Evolutionary conservation across 2,888 invertebrate genomes (phyloP).

Genomic region (Megalurothrips usitatus): DNA sequence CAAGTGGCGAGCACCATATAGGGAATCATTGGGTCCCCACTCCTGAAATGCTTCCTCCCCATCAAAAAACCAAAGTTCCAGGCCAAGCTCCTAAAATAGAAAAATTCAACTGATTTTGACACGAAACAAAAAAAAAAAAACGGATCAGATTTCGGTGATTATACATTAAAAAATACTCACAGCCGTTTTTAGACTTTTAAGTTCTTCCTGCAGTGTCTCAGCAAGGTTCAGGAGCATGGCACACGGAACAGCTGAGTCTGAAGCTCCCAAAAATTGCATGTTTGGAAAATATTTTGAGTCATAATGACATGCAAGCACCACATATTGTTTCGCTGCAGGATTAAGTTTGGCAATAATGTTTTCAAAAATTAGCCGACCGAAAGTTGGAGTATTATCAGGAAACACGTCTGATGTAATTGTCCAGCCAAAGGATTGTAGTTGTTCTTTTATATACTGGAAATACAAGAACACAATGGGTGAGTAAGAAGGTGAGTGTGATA

Average conservation of each 20-base stretch:
- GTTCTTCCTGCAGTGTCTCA: constrained; percentile 57
- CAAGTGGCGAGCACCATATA: constrained; percentile 90
- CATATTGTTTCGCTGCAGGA: constrained; percentile 65
- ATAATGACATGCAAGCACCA: constrained; percentile 85
- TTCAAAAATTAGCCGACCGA: constrained; percentile 70
- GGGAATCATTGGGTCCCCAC: constrained; percentile 86
- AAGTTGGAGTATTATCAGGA: constrained; percentile 64
- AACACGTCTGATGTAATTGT: constrained; percentile 72
- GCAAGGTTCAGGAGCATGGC: constrained; percentile 83
- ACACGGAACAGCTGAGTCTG: constrained; percentile 95
- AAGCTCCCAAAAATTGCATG: constrained; percentile 65
- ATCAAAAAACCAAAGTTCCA: constrained; percentile 94
- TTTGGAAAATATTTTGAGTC: constrained; percentile 79
- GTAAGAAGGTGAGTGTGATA: too few relatives aligned
- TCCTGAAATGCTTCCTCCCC: constrained; percentile 93
- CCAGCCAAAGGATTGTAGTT: constrained; percentile 70
- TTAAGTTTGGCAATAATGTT: constrained; percentile 83
- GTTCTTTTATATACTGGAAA: constrained; percentile 57
- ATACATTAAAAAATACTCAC: constrained; percentile 40
- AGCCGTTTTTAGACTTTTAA: constrained; percentile 52
- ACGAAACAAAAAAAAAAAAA: neutral
- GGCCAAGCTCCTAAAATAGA: constrained; percentile 51
- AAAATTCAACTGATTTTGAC: constrained; percentile 20
- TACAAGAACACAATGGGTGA: constrained; percentile 23
- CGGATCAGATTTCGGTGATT: neutral